These are phyloP conservation scores for Papilio polyxenes DNA, from an alignment of 1,140 invertebrate species.

Conservation along the genomic window DNA sequence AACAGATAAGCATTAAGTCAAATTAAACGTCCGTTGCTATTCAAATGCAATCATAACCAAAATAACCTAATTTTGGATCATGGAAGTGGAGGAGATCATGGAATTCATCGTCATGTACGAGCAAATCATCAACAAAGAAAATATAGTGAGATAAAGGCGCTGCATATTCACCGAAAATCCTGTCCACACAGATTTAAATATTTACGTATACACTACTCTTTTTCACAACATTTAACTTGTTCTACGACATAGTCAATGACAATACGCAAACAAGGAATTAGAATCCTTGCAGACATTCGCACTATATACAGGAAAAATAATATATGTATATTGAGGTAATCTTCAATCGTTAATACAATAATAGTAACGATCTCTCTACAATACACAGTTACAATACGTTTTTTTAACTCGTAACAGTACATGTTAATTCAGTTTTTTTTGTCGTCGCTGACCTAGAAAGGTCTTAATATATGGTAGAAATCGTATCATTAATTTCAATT, in stretches of 20 bases:
- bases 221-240: neutral
- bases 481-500: neutral
- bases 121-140: neutral
- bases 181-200: neutral
- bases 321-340: too few relatives aligned
- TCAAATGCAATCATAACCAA: too few relatives aligned
- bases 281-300: neutral
- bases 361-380: neutral
- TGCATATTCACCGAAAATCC: neutral
- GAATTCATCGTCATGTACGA: neutral
- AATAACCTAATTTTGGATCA: too few relatives aligned
- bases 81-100: neutral
- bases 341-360: too few relatives aligned
- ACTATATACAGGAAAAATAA: too few relatives aligned
- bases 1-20: neutral
- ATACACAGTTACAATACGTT: neutral
- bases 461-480: neutral
- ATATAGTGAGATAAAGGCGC: neutral
- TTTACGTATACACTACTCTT: neutral
- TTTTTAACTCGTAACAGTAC: neutral
- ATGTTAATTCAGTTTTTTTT: neutral
- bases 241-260: slow-evolving; percentile 1
- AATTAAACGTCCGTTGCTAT: too few relatives aligned
- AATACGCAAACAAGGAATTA: neutral
- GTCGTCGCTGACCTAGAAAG: neutral